Base-by-base conservation (phyloP, 2,797 vertebrate genomes). In the Danio jaintianensis region DNA sequence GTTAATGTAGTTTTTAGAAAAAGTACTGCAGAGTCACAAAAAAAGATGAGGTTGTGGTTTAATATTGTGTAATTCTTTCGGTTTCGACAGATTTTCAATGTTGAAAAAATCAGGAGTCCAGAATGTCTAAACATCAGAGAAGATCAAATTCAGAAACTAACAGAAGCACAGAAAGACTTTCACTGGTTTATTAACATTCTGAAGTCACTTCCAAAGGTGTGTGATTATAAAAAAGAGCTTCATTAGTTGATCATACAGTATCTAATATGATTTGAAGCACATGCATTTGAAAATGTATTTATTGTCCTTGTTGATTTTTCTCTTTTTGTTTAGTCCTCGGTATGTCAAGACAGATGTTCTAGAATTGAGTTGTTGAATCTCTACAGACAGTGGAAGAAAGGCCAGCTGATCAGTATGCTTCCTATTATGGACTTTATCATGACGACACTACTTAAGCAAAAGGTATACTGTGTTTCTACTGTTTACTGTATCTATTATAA, bases 391-490 rank as follows among this genome's bases (percentile, higher is more conserved):
- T 87, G 85, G 86, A 87, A 86, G 75, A 85, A 48, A 71, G 86
- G 83, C 5, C 48, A 70, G 43, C 66, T 78, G 42, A 45, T 50
- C 70, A 85, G 67, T 70, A 79, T 85, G 20, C 71, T 86, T 52
- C 83, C 83, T 15, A 69, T 81, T 29, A 71, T 87, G 82, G 83
- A 87, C 61, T 83, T 83, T 20, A 66, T 83, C n/a, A 85, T 87
- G 81, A 83, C 77, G 70, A 63, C 8, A 38, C 9, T 87, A 40
- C 62, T 84, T 4, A 29, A 69, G n/a, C 48, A 79, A 53, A 47
- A 78, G 38, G 38, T 76, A 42, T 63, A n/a, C n/a, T n/a, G n/a
- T n/a, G n/a, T n/a, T n/a, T n/a, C n/a, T n/a, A n/a, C n/a, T n/a
- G n/a, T n/a, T n/a, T n/a, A n/a, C n/a, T n/a, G n/a, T n/a, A n/a